A percentile compares a stretch with the other conserved stretches of the same genome.
These are phyloP conservation scores for Paralvinella palmiformis DNA, from an alignment of 1,140 invertebrate species.

Conservation along the genomic window DNA sequence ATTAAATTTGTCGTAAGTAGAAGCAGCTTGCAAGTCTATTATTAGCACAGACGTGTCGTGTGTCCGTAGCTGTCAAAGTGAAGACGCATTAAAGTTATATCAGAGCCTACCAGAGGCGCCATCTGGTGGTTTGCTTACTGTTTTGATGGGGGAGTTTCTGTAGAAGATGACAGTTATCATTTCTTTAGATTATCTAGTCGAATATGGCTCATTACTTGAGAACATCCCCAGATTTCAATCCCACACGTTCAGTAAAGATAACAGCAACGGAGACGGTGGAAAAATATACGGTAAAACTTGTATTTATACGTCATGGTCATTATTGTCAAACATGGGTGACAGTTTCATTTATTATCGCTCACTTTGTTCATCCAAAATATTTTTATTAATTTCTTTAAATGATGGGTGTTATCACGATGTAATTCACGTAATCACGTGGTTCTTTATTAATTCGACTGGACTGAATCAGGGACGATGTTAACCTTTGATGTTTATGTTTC, in stretches of 20 bases:
- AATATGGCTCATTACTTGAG: slow-evolving; percentile 40
- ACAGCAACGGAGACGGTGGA: slow-evolving; percentile 30
- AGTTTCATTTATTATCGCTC: not conserved
- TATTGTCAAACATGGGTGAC: too few relatives aligned
- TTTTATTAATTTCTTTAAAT: not conserved
- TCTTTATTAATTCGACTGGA: not conserved
- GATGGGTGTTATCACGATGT: not conserved
- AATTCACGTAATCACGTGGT: not conserved
- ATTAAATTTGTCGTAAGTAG: too few relatives aligned
- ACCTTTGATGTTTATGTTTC: not conserved
- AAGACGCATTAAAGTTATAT: too few relatives aligned
- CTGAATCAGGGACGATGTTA: not conserved
- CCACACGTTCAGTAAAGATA: slow-evolving; percentile 33
- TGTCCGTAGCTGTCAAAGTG: too few relatives aligned
- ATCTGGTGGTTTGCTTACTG: too few relatives aligned
- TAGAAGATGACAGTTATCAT: too few relatives aligned
- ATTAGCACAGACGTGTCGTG: too few relatives aligned
- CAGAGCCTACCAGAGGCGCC: too few relatives aligned
- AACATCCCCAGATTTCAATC: slow-evolving; percentile 30
- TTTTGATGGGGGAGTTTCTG: too few relatives aligned
- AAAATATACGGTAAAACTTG: slow-evolving; percentile 35
- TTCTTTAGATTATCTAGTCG: not conserved
- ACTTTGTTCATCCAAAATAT: not conserved
- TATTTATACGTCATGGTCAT: not conserved
- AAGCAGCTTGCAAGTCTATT: too few relatives aligned